These are phyloP conservation scores for Sepiola atlantica DNA, from an alignment of 2,888 invertebrate species.

Conservation along the genomic window DNA sequence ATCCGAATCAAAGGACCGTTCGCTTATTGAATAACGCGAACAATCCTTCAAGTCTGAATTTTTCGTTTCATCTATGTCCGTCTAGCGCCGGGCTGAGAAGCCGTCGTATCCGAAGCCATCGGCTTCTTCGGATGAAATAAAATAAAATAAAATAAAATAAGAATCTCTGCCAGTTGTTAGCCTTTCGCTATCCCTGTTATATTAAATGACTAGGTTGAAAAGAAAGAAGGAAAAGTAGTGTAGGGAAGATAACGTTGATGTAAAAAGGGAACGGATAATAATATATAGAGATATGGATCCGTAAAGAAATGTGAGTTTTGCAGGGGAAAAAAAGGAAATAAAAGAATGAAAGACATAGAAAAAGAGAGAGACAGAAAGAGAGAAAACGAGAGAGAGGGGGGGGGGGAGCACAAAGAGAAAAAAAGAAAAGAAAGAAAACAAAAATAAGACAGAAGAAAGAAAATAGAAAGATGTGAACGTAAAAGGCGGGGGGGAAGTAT, in stretches of 20 bases:
- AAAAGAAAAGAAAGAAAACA: neutral
- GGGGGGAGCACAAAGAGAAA: neutral
- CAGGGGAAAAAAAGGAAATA: neutral
- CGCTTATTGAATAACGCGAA: conserved; percentile 1
- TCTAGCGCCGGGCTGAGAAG: neutral
- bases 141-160: neutral
- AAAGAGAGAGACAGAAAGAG: neutral
- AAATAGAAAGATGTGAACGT: no score
- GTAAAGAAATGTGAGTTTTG: neutral
- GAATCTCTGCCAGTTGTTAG: neutral
- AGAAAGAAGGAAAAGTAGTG: neutral
- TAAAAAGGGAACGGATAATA: neutral
- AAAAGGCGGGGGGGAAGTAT: no score
- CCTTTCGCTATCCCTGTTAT: neutral
- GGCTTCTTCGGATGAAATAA: neutral
- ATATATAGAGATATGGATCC: neutral
- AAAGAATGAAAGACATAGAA: neutral
- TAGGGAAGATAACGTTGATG: neutral
- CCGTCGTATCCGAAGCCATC: neutral
- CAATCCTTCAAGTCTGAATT: neutral
- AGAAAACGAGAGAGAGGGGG: no score
- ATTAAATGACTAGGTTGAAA: neutral
- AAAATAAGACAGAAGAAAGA: neutral
- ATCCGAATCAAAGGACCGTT: neutral
- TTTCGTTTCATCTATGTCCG: neutral